Base-by-base conservation (phyloP, 2,888 invertebrate species). In the Tipula lateralis region DNA sequence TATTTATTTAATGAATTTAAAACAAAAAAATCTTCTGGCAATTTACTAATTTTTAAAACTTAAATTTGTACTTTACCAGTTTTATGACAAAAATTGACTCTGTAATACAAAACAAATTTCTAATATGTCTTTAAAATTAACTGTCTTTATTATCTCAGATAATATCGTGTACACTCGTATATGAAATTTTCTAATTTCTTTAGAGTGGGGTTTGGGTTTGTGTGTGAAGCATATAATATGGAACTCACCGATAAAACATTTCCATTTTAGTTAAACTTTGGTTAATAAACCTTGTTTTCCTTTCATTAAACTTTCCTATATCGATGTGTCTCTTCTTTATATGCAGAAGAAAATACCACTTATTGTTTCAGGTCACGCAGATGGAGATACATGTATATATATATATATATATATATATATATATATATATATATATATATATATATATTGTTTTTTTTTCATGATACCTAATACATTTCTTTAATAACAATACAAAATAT, bases 301-400 rank as follows among this genome's bases (percentile, higher is more conserved):
- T 66, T 66, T 66, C 66, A 66, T 66, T 66, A 66, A 66, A 66
- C 66, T 24, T 66, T 66, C 24, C 50, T 19, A 66, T 24, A 44
- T 44, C n/a, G 44, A 44, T 44, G 19, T 66, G 66, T 66, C 24
- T 24, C 24, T 19, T 24, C 9, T 19, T 66, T 66, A 24, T 24
- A 24, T 66, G 66, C 7, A 66, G 66, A 66, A 66, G 66, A 66
- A 66, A 66, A 66, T 24, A 24, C 66, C 24, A 66, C 66, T 66
- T 66, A 66, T 66, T 66, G 66, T 66, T 66, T 66, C 66, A 66
- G 66, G 66, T 66, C 66, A 66, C 66, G 66, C 66, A 66, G 66
- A 66, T 66, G 66, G 66, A 66, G 66, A 24, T 66, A 24, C 44
- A 50, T 50, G 3, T 50, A 50, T 34, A 7, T 9, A 4, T 32